Evolutionary conservation across 2,113 vertebrate genomes (phyloP).

Genomic region (Columba janthina): DNA sequence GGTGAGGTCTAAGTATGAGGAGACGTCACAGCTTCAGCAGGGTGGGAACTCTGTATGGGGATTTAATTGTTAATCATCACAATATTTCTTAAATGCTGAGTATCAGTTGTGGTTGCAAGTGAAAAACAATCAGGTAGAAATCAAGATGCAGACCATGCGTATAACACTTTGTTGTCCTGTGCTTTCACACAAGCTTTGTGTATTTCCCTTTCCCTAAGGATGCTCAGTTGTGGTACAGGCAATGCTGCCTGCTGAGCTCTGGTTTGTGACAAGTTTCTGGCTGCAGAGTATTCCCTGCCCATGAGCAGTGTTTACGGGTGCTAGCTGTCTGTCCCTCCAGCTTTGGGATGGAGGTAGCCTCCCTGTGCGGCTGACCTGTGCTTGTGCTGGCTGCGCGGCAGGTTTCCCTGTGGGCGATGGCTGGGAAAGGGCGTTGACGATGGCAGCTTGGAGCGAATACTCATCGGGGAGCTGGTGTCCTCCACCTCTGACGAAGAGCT

Average conservation of each 20-base stretch:
- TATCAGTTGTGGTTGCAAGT: not conserved
- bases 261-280: not conserved
- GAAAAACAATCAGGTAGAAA: not conserved
- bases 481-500: constrained; percentile 80
- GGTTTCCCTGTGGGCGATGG: constrained; percentile 92
- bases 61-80: not conserved
- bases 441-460: constrained; percentile 89
- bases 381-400: not conserved
- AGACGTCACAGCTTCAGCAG: not conserved
- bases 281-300: not conserved
- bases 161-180: rapidly evolving
- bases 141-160: rapidly evolving
- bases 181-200: not conserved
- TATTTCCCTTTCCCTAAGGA: not conserved
- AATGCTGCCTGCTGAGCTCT: not conserved
- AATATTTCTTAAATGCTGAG: not conserved
- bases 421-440: constrained; percentile 91
- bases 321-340: not conserved
- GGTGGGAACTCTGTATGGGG: not conserved
- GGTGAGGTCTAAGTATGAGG: not conserved
- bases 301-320: not conserved
- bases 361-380: not conserved
- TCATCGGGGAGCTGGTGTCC: constrained; percentile 87
- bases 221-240: not conserved
- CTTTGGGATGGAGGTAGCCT: not conserved